Evolutionary conservation across 2,888 invertebrate species (phyloP).

Genomic region (Agonum fuliginosum): DNA sequence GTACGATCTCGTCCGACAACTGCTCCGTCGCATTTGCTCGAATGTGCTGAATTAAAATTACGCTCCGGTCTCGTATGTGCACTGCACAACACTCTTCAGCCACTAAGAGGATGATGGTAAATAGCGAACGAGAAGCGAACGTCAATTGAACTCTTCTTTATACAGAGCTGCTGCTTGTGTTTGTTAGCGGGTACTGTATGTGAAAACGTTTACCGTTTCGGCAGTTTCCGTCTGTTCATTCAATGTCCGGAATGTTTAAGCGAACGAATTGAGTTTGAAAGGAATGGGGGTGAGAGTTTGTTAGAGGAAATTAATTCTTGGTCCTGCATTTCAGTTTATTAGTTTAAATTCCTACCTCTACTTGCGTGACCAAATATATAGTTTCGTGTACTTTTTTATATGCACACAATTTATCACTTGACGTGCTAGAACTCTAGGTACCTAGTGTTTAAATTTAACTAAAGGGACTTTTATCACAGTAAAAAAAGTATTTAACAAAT

Average conservation of each 20-base stretch:
- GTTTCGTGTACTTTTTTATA: no score
- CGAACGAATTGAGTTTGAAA: no score
- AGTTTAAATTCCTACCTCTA: no score
- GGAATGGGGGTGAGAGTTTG: conserved; percentile 8
- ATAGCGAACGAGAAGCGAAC: conserved; percentile 7
- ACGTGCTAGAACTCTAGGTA: no score
- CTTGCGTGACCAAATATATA: no score
- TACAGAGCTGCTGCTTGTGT: conserved; percentile 38
- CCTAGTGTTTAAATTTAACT: no score
- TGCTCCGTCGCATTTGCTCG: conserved; percentile 22
- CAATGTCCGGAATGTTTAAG: conserved; percentile 7
- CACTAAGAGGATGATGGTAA: conserved; percentile 21
- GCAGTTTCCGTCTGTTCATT: conserved; percentile 6
- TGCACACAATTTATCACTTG: no score
- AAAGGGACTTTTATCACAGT: no score
- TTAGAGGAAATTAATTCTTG: not conserved
- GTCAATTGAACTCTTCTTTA: conserved; percentile 27
- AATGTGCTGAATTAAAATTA: conserved; percentile 45
- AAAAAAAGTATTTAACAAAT: no score
- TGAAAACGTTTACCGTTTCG: conserved; percentile 21
- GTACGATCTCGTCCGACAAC: not conserved
- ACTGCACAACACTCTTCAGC: no score
- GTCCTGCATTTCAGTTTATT: no score
- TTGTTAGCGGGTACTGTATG: not conserved
- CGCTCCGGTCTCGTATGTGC: not conserved